Evolutionary conservation across 1,140 invertebrate species (phyloP), one percentile per base, ranked within the genome.

Genomic region (Eurosta solidaginis): DNA sequence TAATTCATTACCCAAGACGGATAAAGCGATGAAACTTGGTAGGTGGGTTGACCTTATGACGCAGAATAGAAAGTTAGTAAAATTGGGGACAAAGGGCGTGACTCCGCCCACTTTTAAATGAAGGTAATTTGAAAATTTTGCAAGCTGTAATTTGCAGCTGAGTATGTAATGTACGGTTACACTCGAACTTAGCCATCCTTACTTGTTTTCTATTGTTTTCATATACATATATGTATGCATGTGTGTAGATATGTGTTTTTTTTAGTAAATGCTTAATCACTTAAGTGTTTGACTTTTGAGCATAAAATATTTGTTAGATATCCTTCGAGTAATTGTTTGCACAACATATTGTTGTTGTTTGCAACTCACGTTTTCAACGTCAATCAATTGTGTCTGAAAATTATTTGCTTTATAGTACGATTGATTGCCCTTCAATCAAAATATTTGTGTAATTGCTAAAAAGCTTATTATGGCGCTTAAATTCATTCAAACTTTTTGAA

Each of bases 301-400:
- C 1, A 68, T 47, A 17, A 14, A 14, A 47, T 20, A 20, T n/a
- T n/a, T n/a, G n/a, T n/a, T n/a, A n/a, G n/a, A 25, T 3, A 52
- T 76, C 29, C 27, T 4, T 76, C 29, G 75, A 7, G 17, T 40
- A 36, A 52, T 42, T 76, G 33, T 76, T 76, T 76, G 29, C 22
- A 29, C 49, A 54, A 10, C n/a, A n/a, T n/a, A n/a, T 52, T 54
- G 47, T 40, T 40, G 29, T 33, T 25, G 59, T 27, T 6, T 5
- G 17, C 4, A n/a, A 17, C n/a, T 20, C 17, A 5, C 33, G 6
- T 29, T 68, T 68, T 68, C 33, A 68, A 68, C 40, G 36, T 1
- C 59, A 40, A 68, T 68, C 59, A n/a, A 36, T 40, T 68, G n/a
- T 40, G 59, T 68, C 59, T 68, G 17, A n/a, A 68, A 68, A 68